Percentiles rank a stretch among this genome's conserved stretches.
Conservation (phyloP, 2,888 invertebrate genomes). For the Spodoptera picta region DNA sequence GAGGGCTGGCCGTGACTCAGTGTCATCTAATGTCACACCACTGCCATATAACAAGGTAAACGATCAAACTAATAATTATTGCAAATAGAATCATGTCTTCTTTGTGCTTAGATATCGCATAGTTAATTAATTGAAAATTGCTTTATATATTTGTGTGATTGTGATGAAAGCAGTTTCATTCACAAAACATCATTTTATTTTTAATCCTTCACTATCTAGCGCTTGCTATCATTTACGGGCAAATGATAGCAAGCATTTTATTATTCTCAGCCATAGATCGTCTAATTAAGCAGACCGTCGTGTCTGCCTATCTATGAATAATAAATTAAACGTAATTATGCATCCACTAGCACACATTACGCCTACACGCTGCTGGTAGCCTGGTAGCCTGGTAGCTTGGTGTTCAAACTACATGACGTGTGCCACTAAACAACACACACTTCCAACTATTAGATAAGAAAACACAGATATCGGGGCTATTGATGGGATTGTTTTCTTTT, state of each 20-base stretch:
- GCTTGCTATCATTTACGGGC: no score
- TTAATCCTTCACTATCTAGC: no score
- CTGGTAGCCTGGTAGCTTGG: constrained; percentile 32
- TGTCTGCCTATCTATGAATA: constrained; percentile 23
- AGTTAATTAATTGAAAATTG: constrained; percentile 9
- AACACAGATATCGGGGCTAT: constrained; percentile 22
- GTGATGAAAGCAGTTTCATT: no score
- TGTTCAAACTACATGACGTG: constrained; percentile 45
- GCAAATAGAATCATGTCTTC: constrained; percentile 14
- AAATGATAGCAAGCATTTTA: constrained; percentile 4
- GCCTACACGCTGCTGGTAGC: constrained; percentile 42
- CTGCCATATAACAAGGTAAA: constrained; percentile 32
- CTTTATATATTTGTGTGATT: no score
- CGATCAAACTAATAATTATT: constrained; percentile 25
- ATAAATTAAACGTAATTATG: constrained; percentile 9
- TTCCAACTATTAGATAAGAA: constrained; percentile 14
- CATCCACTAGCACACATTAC: constrained; percentile 39
- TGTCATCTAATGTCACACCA: constrained; percentile 20
- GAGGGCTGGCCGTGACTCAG: constrained; percentile 38
- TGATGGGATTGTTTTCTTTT: no score
- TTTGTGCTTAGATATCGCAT: constrained; percentile 21
- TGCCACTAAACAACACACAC: constrained; percentile 29
- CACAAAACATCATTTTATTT: no score
- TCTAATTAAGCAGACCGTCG: constrained; percentile 29
- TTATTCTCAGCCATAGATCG: constrained; percentile 11